Evolutionary conservation across 2,888 invertebrate genomes (phyloP).

Genomic region (Cosmorhoe ocellata): DNA sequence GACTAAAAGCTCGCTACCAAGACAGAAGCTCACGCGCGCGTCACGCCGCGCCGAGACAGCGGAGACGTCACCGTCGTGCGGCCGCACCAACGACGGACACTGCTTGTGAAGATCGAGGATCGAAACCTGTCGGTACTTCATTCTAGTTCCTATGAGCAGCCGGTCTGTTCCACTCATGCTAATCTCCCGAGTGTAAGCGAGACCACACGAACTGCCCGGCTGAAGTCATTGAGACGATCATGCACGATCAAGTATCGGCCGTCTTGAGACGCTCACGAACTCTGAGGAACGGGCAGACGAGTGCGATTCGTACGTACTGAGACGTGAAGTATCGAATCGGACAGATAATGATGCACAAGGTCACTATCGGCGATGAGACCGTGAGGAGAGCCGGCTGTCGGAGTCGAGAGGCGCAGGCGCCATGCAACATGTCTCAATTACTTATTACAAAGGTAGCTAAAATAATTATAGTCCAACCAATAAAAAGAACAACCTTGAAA

Average conservation of each 20-base stretch:
- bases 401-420: constrained; percentile 44
- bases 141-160: no score
- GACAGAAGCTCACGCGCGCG: constrained; percentile 11
- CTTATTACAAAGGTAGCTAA: neutral
- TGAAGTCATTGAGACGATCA: no score
- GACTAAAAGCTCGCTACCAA: constrained; percentile 10
- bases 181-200: no score
- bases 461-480: no score
- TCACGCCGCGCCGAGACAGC: neutral
- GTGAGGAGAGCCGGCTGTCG: constrained; percentile 38
- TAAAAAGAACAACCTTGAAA: no score
- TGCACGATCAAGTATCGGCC: neutral
- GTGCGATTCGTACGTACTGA: constrained; percentile 1
- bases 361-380: constrained; percentile 37
- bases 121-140: no score
- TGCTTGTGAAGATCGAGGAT: no score
- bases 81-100: no score
- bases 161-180: no score
- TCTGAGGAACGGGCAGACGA: neutral
- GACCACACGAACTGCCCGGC: no score
- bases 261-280: neutral
- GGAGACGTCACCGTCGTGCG: neutral
- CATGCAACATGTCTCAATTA: constrained; percentile 36
- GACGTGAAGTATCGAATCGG: constrained; percentile 23
- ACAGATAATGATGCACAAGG: constrained; percentile 46